These are phyloP conservation scores for Gila robusta DNA, from an alignment of 2,797 vertebrate genomes.

Conservation along the genomic window DNA sequence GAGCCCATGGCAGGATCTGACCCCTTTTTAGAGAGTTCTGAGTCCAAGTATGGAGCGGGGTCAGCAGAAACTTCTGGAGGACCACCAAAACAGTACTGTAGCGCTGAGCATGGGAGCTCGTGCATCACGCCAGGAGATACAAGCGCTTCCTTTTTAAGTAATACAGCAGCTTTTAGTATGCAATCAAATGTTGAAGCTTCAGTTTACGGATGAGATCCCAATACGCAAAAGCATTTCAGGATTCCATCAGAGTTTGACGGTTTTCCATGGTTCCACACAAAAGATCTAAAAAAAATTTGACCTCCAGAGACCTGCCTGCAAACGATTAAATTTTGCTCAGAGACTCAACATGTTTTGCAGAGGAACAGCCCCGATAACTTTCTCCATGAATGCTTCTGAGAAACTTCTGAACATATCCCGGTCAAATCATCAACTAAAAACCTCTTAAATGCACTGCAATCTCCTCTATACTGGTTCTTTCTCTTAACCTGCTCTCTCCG, in stretches of 20 bases:
- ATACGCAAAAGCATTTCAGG: constrained; percentile 8
- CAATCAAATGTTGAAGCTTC: not conserved
- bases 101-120: constrained; percentile 78
- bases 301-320: not conserved
- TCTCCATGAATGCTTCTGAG: not conserved
- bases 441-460: not conserved
- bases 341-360: not conserved
- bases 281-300: not conserved
- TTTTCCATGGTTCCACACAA: constrained; percentile 10
- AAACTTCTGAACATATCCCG: constrained; percentile 12
- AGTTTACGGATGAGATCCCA: constrained; percentile 5
- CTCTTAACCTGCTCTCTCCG: constrained; percentile 6
- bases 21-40: constrained; percentile 57
- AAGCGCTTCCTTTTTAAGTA: constrained; percentile 8
- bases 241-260: not conserved
- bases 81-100: constrained; percentile 80
- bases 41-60: constrained; percentile 59
- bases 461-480: not conserved
- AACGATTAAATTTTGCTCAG: not conserved
- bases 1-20: constrained; percentile 49
- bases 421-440: not conserved
- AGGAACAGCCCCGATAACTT: not conserved
- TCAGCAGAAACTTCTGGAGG: constrained; percentile 75
- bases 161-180: not conserved
- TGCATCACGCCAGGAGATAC: constrained; percentile 71